phyloP scores from a whole-genome alignment of 2,797 vertebrate genomes.

The Sebastes jordani region DNA sequence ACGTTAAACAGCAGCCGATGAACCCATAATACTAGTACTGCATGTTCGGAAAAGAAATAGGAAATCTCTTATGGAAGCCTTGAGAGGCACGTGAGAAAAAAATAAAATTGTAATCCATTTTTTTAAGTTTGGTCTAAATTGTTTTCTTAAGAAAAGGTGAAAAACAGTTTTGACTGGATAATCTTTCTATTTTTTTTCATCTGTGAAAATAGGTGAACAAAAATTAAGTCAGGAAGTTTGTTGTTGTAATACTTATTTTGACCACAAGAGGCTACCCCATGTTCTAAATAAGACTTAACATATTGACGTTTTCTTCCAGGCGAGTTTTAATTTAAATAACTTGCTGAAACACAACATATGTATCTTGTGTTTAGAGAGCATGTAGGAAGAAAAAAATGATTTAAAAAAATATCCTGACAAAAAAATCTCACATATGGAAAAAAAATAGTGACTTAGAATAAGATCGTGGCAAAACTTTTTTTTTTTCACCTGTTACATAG shows the following conservation, averaged over 20 bases:
- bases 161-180: background rate
- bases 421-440: background rate
- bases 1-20: conserved; percentile 50
- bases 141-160: background rate
- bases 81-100: background rate
- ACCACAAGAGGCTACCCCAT: background rate
- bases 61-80: background rate
- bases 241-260: no score
- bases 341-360: background rate
- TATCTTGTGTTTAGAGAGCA: background rate
- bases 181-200: background rate
- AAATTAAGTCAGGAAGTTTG: background rate
- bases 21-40: background rate
- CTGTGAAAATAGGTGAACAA: background rate
- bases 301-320: background rate
- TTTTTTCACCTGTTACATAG: no score
- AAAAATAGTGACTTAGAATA: no score
- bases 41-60: background rate
- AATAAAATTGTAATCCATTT: background rate
- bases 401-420: no score
- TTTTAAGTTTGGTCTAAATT: background rate
- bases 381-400: no score
- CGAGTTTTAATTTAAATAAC: background rate
- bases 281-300: background rate
- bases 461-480: background rate